These are phyloP conservation scores for Diadema setosum DNA, from an alignment of 35 echinoderm and acorn worm species.

Conservation along the genomic window DNA sequence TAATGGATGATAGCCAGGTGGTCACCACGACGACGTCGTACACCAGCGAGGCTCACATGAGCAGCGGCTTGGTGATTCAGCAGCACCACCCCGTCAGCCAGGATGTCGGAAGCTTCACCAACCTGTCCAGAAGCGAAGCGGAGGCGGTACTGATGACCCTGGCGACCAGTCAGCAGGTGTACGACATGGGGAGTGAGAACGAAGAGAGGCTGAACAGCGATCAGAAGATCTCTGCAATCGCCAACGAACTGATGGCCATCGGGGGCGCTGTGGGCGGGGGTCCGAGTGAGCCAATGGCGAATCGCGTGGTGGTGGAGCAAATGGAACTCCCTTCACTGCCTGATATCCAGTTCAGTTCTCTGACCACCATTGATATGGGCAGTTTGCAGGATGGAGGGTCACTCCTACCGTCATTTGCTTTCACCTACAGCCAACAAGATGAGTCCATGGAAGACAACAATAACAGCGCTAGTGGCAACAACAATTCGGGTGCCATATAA, in stretches of 20 bases:
- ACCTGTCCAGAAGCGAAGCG: not conserved
- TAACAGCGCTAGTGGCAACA: not conserved
- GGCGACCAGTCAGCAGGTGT: not conserved
- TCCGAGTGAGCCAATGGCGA: not conserved
- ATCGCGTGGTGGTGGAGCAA: not conserved
- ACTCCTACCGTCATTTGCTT: not conserved
- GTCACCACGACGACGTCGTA: not conserved
- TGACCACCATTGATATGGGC: not conserved
- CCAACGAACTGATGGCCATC: not conserved
- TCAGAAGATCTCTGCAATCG: not conserved
- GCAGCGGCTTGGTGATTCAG: not conserved
- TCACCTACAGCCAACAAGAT: not conserved
- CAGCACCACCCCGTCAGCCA: not conserved
- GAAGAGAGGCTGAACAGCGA: not conserved
- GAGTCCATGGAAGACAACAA: not conserved
- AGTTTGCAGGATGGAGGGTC: not conserved
- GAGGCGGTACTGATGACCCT: not conserved
- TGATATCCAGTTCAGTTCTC: not conserved
- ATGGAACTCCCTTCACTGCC: not conserved
- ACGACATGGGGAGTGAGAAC: not conserved
- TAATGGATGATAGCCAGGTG: not conserved
- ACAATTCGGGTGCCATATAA: too few species aligned
- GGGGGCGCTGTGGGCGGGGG: not conserved
- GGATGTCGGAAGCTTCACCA: not conserved
- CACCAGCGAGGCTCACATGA: conserved; percentile 12